phyloP scores from a whole-genome alignment of 2,797 vertebrate genomes.

The Coregonus sp. region DNA sequence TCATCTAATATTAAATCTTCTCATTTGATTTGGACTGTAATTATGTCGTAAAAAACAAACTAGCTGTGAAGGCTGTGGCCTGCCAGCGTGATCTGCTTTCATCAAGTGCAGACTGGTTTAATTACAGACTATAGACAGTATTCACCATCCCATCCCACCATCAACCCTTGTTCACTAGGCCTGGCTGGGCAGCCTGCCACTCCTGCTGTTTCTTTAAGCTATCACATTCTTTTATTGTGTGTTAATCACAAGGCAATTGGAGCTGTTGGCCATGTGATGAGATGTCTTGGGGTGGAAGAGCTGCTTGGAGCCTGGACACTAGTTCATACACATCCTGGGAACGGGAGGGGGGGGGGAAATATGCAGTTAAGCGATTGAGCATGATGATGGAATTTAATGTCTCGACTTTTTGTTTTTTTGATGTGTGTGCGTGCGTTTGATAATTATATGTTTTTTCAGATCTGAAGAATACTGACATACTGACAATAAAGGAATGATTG shows the following conservation, averaged over 20 bases:
- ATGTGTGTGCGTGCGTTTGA: too few species aligned
- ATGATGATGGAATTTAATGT: too few species aligned
- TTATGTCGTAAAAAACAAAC: constrained; percentile 81
- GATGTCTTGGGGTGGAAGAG: constrained; percentile 53
- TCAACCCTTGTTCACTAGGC: constrained; percentile 75
- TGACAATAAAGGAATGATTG: too few species aligned
- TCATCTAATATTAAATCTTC: constrained; percentile 80
- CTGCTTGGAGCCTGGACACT: not conserved
- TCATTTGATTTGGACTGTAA: constrained; percentile 82
- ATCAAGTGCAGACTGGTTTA: constrained; percentile 81
- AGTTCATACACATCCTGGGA: too few species aligned
- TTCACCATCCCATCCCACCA: constrained; percentile 17
- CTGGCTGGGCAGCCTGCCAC: constrained; percentile 49
- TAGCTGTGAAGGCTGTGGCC: constrained; percentile 76
- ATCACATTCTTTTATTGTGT: constrained; percentile 72
- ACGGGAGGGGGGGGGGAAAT: not conserved
- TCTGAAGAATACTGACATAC: too few species aligned
- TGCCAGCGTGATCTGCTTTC: constrained; percentile 80
- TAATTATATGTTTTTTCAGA: too few species aligned
- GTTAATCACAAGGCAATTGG: constrained; percentile 79
- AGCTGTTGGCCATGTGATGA: constrained; percentile 41
- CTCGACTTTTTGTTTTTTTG: too few species aligned
- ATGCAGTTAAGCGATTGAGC: not conserved
- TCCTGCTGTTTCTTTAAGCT: constrained; percentile 70
- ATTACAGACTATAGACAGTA: constrained; percentile 70